A percentile compares a stretch with the other conserved stretches of the same genome.
phyloP scores from a whole-genome alignment of 1,140 invertebrate genomes.

The Caenorhabditis brenneri region DNA sequence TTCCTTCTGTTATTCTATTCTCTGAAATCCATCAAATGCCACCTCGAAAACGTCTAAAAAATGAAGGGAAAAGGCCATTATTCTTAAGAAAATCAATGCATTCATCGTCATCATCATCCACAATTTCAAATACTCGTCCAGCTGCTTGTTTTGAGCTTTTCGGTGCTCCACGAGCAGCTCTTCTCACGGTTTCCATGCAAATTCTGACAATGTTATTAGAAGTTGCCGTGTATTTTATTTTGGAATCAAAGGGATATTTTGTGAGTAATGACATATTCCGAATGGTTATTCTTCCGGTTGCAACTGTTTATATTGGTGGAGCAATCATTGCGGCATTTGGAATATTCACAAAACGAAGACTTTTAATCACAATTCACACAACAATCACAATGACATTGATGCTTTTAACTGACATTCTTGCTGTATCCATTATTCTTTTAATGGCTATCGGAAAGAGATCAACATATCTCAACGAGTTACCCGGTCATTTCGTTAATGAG shows the following conservation, averaged over 20 bases:
- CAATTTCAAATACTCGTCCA: background rate
- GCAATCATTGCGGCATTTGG: conserved; percentile 9
- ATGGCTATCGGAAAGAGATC: conserved; percentile 46
- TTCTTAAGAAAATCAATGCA: conserved; percentile 25
- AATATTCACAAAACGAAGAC: background rate
- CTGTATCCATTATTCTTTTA: conserved; percentile 39
- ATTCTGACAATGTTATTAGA: conserved; percentile 28
- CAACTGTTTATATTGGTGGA: conserved; percentile 26
- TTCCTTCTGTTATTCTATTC: background rate
- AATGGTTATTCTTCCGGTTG: conserved; percentile 6
- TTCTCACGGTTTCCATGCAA: background rate
- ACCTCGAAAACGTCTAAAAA: conserved; percentile 7
- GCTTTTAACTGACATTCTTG: conserved; percentile 37
- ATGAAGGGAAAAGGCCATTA: background rate
- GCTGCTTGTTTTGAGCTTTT: conserved; percentile 10
- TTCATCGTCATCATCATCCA: background rate
- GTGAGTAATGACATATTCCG: background rate
- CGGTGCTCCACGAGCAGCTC: background rate
- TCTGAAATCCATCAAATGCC: background rate
- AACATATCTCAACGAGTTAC: background rate
- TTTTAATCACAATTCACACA: background rate
- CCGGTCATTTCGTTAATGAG: background rate
- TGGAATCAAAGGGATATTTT: conserved; percentile 28
- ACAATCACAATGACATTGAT: conserved; percentile 33
- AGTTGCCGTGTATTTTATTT: background rate